These are phyloP conservation scores for Diadumene lineata DNA, from an alignment of 92 coral and sea anemone species.

Conservation along the genomic window DNA sequence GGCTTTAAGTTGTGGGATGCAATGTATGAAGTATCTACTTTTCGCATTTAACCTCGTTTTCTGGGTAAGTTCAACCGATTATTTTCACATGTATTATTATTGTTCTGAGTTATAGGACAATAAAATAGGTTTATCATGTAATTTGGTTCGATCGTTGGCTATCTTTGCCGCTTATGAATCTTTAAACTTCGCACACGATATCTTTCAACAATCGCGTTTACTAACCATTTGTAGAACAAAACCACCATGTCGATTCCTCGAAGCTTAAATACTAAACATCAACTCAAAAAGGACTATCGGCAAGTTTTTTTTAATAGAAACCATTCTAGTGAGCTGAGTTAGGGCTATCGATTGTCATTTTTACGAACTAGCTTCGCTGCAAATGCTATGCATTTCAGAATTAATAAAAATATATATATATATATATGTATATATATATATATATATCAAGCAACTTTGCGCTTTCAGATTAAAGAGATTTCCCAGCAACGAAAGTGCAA, in stretches of 20 bases:
- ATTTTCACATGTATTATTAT: background rate
- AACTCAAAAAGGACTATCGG: background rate
- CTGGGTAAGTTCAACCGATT: conserved; percentile 73
- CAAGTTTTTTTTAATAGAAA: background rate
- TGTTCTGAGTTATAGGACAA: background rate
- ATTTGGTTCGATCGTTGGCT: background rate
- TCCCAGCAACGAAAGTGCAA: background rate
- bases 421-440: too few relatives aligned
- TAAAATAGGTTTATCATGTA: background rate
- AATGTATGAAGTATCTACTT: conserved; percentile 91
- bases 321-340: too few relatives aligned
- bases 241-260: background rate
- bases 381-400: too few relatives aligned
- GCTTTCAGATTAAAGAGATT: too few relatives aligned
- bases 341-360: background rate
- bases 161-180: background rate
- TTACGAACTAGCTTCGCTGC: background rate
- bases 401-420: too few relatives aligned
- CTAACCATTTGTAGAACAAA: background rate
- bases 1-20: conserved; percentile 92
- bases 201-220: too few relatives aligned
- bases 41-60: conserved; percentile 93
- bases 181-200: background rate
- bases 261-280: background rate
- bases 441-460: too few relatives aligned